Evolutionary conservation across 2,888 invertebrate species (phyloP).

Genomic region (Holacanthella duospinosa): DNA sequence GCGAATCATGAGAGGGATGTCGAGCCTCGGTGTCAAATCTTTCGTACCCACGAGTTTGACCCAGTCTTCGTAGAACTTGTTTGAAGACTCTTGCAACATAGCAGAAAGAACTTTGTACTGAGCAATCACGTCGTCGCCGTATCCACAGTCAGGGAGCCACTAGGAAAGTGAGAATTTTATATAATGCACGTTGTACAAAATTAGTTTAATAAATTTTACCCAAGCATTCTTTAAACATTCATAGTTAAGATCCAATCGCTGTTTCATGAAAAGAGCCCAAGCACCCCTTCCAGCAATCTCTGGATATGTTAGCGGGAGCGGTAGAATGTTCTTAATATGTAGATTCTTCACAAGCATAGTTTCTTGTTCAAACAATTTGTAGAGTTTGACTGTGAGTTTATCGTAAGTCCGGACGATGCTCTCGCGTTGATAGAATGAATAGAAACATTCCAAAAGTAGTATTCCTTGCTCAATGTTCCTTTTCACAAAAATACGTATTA

Average conservation of each 20-base stretch:
- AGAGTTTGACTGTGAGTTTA: slow-evolving; percentile 52
- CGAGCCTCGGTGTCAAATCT: slow-evolving; percentile 44
- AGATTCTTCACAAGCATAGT: slow-evolving; percentile 41
- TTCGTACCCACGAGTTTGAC: slow-evolving; percentile 40
- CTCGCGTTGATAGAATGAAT: slow-evolving; percentile 63
- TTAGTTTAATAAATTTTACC: neutral
- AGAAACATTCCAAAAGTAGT: slow-evolving; percentile 58
- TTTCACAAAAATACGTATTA: too few species aligned
- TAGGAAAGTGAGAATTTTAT: neutral
- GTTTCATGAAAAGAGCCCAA: slow-evolving; percentile 31
- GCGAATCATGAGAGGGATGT: slow-evolving; percentile 61
- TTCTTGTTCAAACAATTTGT: slow-evolving; percentile 55
- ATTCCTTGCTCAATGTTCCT: slow-evolving; percentile 74
- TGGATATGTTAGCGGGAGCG: slow-evolving; percentile 18
- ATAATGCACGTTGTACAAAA: neutral
- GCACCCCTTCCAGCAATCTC: slow-evolving; percentile 25
- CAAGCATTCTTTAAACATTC: slow-evolving; percentile 59
- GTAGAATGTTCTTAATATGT: neutral
- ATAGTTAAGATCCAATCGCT: slow-evolving; percentile 26
- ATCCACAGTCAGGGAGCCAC: slow-evolving; percentile 66
- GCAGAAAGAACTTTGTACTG: slow-evolving; percentile 50
- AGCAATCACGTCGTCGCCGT: slow-evolving; percentile 56
- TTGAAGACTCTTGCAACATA: slow-evolving; percentile 44
- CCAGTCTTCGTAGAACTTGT: slow-evolving; percentile 48
- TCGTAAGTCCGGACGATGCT: slow-evolving; percentile 43